Percentiles rank a stretch among this genome's conserved stretches.
These are phyloP conservation scores for Mycogona germanica DNA, from an alignment of 2,888 invertebrate genomes.

Conservation along the genomic window DNA sequence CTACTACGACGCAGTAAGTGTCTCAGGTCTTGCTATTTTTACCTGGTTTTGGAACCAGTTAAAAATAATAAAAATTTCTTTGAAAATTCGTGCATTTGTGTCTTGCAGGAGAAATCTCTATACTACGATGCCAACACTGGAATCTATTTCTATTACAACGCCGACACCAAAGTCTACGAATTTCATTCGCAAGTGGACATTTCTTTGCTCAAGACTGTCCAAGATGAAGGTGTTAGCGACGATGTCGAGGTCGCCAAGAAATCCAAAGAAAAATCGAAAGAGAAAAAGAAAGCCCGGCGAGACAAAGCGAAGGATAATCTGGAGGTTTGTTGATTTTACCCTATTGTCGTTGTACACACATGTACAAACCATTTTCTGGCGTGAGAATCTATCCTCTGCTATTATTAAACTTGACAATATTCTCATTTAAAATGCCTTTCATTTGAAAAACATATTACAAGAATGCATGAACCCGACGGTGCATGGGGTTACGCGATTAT, in stretches of 20 bases:
- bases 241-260: slow-evolving; percentile 10
- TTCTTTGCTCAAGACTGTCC: not conserved
- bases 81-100: slow-evolving; percentile 9
- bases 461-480: too few species aligned
- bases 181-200: slow-evolving; percentile 57
- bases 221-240: slow-evolving; percentile 16
- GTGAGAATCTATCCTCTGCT: too few species aligned
- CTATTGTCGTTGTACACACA: not conserved
- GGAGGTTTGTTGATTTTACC: slow-evolving; percentile 35
- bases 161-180: slow-evolving; percentile 56
- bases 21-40: not conserved
- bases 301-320: slow-evolving; percentile 51
- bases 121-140: slow-evolving; percentile 80
- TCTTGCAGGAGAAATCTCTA: slow-evolving; percentile 60
- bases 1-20: slow-evolving; percentile 74
- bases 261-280: slow-evolving; percentile 20
- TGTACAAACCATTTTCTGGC: too few species aligned
- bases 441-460: too few species aligned
- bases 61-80: slow-evolving; percentile 1
- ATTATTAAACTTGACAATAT: too few species aligned
- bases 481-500: too few species aligned
- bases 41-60: slow-evolving; percentile 17
- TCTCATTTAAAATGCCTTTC: too few species aligned
- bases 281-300: slow-evolving; percentile 23
- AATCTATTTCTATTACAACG: slow-evolving; percentile 70